Evolutionary conservation across 2,113 vertebrate genomes (phyloP).

Genomic region (Pachycephala philippinensis): DNA sequence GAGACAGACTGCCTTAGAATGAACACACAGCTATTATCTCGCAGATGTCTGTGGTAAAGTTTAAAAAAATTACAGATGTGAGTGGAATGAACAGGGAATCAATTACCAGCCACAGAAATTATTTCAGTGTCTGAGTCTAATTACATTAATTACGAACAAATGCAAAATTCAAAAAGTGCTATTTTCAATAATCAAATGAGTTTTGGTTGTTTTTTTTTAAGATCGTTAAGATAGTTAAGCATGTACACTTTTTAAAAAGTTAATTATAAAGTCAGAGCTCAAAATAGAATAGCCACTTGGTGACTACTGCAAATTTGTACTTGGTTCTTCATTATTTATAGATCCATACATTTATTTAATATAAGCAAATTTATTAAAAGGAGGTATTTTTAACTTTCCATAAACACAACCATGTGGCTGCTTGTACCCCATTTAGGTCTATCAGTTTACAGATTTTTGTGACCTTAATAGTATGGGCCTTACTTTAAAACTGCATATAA

Average conservation of each 20-base stretch:
- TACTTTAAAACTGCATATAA: not conserved
- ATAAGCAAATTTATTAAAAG: not conserved
- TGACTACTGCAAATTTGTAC: not conserved
- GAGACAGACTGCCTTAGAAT: not conserved
- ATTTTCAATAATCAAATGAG: not conserved
- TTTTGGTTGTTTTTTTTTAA: not conserved
- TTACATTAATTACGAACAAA: constrained; percentile 28
- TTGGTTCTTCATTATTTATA: not conserved
- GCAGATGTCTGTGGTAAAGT: not conserved
- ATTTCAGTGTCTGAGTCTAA: not conserved
- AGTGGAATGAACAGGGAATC: not conserved
- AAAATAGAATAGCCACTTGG: not conserved
- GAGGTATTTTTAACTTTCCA: not conserved
- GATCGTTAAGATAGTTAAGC: not conserved
- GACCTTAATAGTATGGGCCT: not conserved
- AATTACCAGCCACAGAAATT: constrained; percentile 5
- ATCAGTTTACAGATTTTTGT: not conserved
- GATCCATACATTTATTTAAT: not conserved
- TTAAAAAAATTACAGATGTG: not conserved
- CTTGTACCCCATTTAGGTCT: not conserved
- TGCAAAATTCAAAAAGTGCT: not conserved
- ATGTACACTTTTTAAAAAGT: not conserved
- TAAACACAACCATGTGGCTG: not conserved
- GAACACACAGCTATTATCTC: not conserved
- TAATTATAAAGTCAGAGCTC: not conserved